These are phyloP conservation scores for Corapipo altera DNA, from an alignment of 2,113 vertebrate genomes.

Conservation along the genomic window DNA sequence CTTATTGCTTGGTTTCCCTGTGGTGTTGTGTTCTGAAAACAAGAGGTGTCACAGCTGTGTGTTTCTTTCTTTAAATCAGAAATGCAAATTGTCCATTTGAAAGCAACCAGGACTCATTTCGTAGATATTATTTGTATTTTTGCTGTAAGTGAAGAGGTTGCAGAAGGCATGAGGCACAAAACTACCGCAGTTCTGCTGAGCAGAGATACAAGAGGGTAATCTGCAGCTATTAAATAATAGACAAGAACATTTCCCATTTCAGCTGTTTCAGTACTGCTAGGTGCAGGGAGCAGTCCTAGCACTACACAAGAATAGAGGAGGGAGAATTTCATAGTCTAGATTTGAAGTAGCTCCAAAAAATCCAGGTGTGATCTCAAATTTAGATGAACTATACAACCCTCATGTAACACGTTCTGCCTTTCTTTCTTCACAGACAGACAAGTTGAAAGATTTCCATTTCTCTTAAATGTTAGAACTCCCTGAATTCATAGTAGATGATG, in stretches of 20 bases:
- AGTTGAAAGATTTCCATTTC: background rate
- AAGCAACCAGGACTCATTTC: slow-evolving; percentile 18
- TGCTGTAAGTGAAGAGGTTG: slow-evolving; percentile 3
- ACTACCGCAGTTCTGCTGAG: background rate
- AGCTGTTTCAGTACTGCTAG: background rate
- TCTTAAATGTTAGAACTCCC: background rate
- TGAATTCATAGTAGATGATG: background rate
- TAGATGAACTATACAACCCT: background rate
- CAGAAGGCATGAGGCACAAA: slow-evolving; percentile 6
- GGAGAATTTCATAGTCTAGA: background rate
- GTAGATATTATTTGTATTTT: slow-evolving; percentile 42
- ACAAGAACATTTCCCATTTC: background rate
- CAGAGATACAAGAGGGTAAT: slow-evolving; percentile 1
- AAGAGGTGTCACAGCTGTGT: slow-evolving; percentile 37
- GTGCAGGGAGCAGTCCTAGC: background rate
- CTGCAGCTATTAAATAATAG: slow-evolving; percentile 32
- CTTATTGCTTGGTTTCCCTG: slow-evolving; percentile 27
- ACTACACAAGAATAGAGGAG: background rate
- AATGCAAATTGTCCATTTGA: slow-evolving; percentile 51
- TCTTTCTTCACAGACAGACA: background rate
- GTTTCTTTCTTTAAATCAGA: slow-evolving; percentile 45
- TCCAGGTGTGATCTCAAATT: background rate
- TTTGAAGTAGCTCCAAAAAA: background rate
- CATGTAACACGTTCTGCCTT: background rate
- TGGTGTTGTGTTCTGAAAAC: slow-evolving; percentile 53